Conservation (phyloP, 37 sponge, comb jelly and placozoan genomes). For the Chondrilla cf. caribensis region DNA sequence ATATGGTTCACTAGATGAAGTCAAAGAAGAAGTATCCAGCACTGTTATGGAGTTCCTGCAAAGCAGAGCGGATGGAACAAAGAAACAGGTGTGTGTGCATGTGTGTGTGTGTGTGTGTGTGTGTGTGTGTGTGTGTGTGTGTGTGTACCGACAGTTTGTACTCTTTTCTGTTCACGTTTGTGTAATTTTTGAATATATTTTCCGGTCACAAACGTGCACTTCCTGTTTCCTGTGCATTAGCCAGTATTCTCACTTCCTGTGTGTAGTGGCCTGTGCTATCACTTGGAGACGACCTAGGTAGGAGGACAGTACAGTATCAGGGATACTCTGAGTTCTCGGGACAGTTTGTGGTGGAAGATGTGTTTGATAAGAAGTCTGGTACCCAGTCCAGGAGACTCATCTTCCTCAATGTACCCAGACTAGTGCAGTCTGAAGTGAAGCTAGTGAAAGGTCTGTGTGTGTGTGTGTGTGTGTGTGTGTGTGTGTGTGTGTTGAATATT, state of each 20-base stretch:
- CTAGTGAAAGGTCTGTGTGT: constrained; percentile 42
- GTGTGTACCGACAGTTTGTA: background rate
- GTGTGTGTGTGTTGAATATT: background rate
- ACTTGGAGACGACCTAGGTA: constrained; percentile 69
- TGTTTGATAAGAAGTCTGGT: constrained; percentile 31
- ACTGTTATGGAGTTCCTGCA: constrained; percentile 64
- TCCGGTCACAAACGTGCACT: too few relatives aligned
- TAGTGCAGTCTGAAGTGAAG: constrained; percentile 73
- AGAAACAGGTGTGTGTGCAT: constrained; percentile 18
- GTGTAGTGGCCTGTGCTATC: constrained; percentile 73
- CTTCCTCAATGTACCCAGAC: constrained; percentile 42
- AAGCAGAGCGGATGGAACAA: constrained; percentile 19
- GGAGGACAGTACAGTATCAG: constrained; percentile 42
- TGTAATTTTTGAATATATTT: too few relatives aligned
- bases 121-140: constrained; percentile 1
- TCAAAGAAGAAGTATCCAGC: constrained; percentile 67
- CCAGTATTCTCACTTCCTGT: background rate
- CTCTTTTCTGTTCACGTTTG: too few relatives aligned
- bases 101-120: constrained; percentile 26
- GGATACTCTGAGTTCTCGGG: constrained; percentile 66
- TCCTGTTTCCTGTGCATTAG: too few relatives aligned
- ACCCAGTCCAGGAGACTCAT: constrained; percentile 56
- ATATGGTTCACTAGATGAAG: constrained; percentile 54
- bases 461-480: background rate
- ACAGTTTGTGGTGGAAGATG: constrained; percentile 79